These are phyloP conservation scores for Ypsolopha sequella DNA, from an alignment of 2,888 invertebrate species.

Conservation along the genomic window DNA sequence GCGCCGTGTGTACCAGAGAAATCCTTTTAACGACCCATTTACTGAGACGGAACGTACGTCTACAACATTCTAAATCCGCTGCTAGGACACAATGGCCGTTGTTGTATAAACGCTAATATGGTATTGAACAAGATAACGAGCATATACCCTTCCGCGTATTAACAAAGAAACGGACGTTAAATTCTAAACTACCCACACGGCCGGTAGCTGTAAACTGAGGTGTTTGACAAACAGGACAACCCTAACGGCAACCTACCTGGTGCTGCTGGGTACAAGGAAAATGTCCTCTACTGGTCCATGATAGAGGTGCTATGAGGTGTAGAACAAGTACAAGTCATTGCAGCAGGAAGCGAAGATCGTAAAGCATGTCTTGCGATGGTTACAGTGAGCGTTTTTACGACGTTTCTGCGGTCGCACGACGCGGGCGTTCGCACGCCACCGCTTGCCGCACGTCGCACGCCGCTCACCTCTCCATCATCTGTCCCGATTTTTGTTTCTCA, in stretches of 20 bases:
- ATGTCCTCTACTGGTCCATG: not conserved
- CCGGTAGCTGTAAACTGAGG: not conserved
- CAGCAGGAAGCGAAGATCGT: constrained; percentile 36
- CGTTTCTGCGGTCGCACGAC: constrained; percentile 13
- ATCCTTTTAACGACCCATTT: too few relatives aligned
- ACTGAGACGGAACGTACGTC: not conserved
- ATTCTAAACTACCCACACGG: not conserved
- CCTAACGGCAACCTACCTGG: not conserved
- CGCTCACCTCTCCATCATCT: too few relatives aligned
- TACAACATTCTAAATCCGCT: not conserved
- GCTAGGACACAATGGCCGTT: too few relatives aligned
- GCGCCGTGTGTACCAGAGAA: too few relatives aligned
- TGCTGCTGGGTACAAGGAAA: not conserved
- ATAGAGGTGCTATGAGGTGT: not conserved
- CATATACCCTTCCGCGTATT: not conserved
- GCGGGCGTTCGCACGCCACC: constrained; percentile 14
- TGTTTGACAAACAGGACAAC: not conserved
- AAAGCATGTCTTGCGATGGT: constrained; percentile 21
- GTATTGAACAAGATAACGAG: not conserved
- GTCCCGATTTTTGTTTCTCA: too few relatives aligned
- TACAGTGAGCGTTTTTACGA: constrained; percentile 21
- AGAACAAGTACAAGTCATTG: not conserved
- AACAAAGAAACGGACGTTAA: not conserved
- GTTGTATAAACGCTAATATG: too few relatives aligned
- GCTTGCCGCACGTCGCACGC: constrained; percentile 2